Base-by-base conservation (phyloP, 2,797 vertebrate genomes). In the Menidia menidia region DNA sequence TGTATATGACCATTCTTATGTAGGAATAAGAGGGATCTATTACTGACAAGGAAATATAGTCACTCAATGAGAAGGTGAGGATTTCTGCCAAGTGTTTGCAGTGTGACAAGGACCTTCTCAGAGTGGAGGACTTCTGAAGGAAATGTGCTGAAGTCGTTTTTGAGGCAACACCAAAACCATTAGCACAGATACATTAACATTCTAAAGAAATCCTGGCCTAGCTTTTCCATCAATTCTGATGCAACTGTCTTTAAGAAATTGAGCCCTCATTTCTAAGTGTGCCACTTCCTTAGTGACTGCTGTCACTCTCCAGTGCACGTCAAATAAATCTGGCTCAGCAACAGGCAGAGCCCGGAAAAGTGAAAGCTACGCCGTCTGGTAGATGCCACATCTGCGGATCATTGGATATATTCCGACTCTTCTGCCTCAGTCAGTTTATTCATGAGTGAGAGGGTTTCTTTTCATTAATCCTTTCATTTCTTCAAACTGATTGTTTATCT, bases 261-360 rank as follows among this genome's bases (percentile, higher is more conserved):
- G 88, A 82, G 87, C 82, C 86, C 71, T 78, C 50, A 14, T 77
- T 85, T 80, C 74, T 50, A 90, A 88, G 84, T 90, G 84, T 89
- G 89, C 57, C 91, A 90, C 87, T 88, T 92, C 90, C 88, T 91
- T 63, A 77, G 90, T 86, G 88, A 76, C 79, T 60, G 31, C 60
- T 67, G 82, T 67, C 73, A 66, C 63, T 89, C 83, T 66, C 63
- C 48, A 1, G 62, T 64, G 73, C 53, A 15, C 56, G 59, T 69
- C 71, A 48, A 65, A 45, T 66, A 65, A 80, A 72, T 77, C 60
- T 42, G 62, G 62, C 67, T 70, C 53, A 67, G 52, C 54, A 25
- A 42, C 58, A 75, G 67, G 71, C 3, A 47, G 32, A 56, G 68
- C 39, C 63, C 1, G 53, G 32, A 57, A 30, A 64, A 54, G 16